Base-by-base conservation (phyloP, 2,888 invertebrate species). In the Rhagonycha fulva region DNA sequence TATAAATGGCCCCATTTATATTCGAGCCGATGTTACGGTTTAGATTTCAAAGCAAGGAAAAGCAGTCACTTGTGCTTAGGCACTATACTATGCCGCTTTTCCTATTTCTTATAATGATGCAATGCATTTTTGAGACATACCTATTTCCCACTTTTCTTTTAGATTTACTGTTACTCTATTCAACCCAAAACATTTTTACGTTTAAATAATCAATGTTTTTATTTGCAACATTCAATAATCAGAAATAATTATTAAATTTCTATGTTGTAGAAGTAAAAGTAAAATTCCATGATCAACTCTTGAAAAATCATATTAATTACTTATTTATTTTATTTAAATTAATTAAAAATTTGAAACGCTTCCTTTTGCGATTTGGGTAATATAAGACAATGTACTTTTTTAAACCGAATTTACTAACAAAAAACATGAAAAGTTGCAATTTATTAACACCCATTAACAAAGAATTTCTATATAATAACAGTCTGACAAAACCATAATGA, bases 1-100 rank as follows among this genome's bases (percentile, higher is more conserved):
- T 82, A 82, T 82, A 82, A 82, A 82, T 82, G 79, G 81, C 81
- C 78, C 77, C 82, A 81, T 82, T 82, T 82, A 82, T 82, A 82
- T 82, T 82, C 81, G 80, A 79, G 77, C 74, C 81, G 80, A 78
- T 81, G 80, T 79, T 77, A 79, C 76, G 78, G 77, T 79, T 79
- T 78, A 75, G 77, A 78, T 79, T 80, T 79, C 74, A 78, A 77
- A 79, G 77, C 76, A 78, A 80, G 74, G 74, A 79, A 76, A 77
- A 74, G 73, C 76, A 79, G 75, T 78, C 76, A 70, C 75, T 80
- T 80, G 79, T 79, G 75, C 70, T 78, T 78, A 78, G 74, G 74
- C 74, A 75, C 77, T 75, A 68, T 62, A 66, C 47, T 69, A 75
- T 62, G 30, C 71, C 62, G 32, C 62, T 62, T 74, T 72, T 74